Conservation (phyloP, 2,113 vertebrate species). For the Heliornis fulica region DNA sequence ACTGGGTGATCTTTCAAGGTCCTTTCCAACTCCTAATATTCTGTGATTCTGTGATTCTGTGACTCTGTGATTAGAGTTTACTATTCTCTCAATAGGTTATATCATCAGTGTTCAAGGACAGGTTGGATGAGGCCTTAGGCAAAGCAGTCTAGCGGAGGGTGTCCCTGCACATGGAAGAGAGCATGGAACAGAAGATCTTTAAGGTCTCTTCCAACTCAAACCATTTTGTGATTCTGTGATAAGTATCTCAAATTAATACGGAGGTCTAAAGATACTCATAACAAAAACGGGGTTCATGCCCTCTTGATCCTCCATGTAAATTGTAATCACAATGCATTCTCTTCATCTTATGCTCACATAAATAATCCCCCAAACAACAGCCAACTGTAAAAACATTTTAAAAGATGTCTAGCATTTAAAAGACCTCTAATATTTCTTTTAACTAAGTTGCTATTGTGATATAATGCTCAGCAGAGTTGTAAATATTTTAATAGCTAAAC, state of each 20-base stretch:
- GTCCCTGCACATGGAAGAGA: no score
- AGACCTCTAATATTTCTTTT: neutral
- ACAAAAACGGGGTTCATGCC: neutral
- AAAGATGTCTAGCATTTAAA: neutral
- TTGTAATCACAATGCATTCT: neutral
- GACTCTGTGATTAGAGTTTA: no score
- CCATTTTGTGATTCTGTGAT: no score
- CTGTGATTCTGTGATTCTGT: no score
- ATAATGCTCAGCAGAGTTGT: neutral
- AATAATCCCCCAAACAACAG: no score
- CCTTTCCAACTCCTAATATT: no score
- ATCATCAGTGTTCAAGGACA: no score
- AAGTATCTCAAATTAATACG: neutral
- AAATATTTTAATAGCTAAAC: neutral
- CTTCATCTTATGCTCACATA: neutral
- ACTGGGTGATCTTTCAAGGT: no score
- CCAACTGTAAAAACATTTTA: neutral
- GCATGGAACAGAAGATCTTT: no score
- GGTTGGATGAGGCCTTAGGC: no score
- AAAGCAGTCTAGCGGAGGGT: no score
- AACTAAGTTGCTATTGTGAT: neutral
- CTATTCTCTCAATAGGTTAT: neutral
- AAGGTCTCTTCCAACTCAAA: no score
- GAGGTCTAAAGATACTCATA: neutral
- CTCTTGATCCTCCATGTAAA: neutral